A percentile compares a stretch with the other conserved stretches of the same genome.
Conservation (phyloP, 2,113 vertebrate species). For the human (Homo sapiens) region GRCh38 chr11:27131001-27131500, state of each 20-base stretch:
- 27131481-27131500: neutral
- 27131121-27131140: slow-evolving; percentile 11
- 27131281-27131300: neutral
- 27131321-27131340: neutral
- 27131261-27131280: neutral
- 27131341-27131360: neutral
- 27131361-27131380: neutral
- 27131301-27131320: neutral
- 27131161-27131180: neutral
- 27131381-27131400: neutral
- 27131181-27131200: slow-evolving; percentile 7
- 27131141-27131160: slow-evolving; percentile 39
- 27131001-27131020: slow-evolving; percentile 60
- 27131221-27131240: neutral
- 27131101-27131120: slow-evolving; percentile 9
- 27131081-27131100: slow-evolving; percentile 49
- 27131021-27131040: slow-evolving; percentile 49
- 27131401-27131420: neutral
- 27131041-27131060: slow-evolving; percentile 62
- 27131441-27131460: neutral
- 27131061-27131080: slow-evolving; percentile 64
- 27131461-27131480: neutral
- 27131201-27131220: neutral
- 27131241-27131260: neutral
- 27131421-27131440: neutral